phyloP scores from a whole-genome alignment of 2,797 vertebrate species.

The Lacerta bilineata region DNA sequence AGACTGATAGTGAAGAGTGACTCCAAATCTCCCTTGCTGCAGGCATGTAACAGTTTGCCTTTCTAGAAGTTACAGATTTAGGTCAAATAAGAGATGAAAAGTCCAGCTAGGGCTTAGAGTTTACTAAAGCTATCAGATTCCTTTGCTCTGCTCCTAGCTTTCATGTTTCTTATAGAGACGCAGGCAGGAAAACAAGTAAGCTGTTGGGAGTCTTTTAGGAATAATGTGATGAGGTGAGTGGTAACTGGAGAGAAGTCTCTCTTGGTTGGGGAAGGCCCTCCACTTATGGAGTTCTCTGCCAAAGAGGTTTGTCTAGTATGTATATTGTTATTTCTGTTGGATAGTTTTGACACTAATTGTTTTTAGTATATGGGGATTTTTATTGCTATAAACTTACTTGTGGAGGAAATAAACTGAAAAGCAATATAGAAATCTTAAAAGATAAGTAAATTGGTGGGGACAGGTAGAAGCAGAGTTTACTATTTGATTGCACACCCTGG shows the following conservation, averaged over 20 bases:
- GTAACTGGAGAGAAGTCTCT: neutral
- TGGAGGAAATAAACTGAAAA: neutral
- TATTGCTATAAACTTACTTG: neutral
- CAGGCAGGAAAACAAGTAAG: neutral
- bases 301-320: neutral
- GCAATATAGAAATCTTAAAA: neutral
- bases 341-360: neutral
- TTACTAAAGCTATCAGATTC: neutral
- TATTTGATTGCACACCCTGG: neutral
- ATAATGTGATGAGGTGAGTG: neutral
- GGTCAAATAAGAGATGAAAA: neutral
- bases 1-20: neutral
- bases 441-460: neutral
- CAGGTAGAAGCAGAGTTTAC: neutral
- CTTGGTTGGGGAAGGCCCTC: neutral
- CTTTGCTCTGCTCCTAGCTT: neutral
- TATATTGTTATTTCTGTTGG: neutral
- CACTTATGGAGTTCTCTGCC: neutral
- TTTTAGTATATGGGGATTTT: neutral
- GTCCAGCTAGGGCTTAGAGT: neutral
- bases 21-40: neutral
- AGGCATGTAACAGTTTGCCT: neutral
- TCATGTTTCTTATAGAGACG: neutral
- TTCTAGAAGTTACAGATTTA: neutral
- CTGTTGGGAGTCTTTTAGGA: neutral